phyloP scores from a whole-genome alignment of 2,888 invertebrate species.

The Drosophila mimetica region DNA sequence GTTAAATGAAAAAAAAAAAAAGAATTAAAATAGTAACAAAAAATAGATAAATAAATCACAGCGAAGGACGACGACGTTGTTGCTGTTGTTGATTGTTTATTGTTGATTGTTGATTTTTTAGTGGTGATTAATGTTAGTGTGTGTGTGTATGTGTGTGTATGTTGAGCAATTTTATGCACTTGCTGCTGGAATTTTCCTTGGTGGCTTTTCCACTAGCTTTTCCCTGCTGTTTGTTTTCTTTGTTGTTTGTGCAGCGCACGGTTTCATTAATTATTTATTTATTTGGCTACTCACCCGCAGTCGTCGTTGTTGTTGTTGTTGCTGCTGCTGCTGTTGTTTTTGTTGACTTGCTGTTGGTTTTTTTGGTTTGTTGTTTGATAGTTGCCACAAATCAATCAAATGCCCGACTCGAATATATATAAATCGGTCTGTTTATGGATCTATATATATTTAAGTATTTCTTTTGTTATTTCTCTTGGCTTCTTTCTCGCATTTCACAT shows the following conservation, averaged over 20 bases:
- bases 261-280: slow-evolving; percentile 69
- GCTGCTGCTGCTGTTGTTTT: slow-evolving; percentile 18
- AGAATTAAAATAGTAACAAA: background rate
- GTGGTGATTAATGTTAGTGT: slow-evolving; percentile 46
- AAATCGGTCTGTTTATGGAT: slow-evolving; percentile 20
- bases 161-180: slow-evolving; percentile 31
- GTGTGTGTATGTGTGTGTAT: slow-evolving; percentile 6
- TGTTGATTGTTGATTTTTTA: slow-evolving; percentile 51
- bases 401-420: slow-evolving; percentile 24
- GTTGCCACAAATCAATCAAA: slow-evolving; percentile 70
- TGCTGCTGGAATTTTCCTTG: slow-evolving; percentile 35
- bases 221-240: slow-evolving; percentile 23
- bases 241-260: slow-evolving; percentile 47
- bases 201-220: slow-evolving; percentile 6
- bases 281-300: slow-evolving; percentile 63
- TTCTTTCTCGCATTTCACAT: slow-evolving; percentile 12
- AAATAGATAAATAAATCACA: slow-evolving; percentile 29
- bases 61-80: slow-evolving; percentile 2
- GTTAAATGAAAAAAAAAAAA: slow-evolving; percentile 1
- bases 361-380: slow-evolving; percentile 21
- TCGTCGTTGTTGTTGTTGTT: slow-evolving; percentile 26
- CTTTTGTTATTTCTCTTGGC: slow-evolving; percentile 27
- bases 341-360: slow-evolving; percentile 7
- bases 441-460: slow-evolving; percentile 20
- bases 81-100: background rate